A percentile compares a stretch with the other conserved stretches of the same genome.
phyloP scores from a whole-genome alignment of 2,113 vertebrate species.

The Lycocorax pyrrhopterus region DNA sequence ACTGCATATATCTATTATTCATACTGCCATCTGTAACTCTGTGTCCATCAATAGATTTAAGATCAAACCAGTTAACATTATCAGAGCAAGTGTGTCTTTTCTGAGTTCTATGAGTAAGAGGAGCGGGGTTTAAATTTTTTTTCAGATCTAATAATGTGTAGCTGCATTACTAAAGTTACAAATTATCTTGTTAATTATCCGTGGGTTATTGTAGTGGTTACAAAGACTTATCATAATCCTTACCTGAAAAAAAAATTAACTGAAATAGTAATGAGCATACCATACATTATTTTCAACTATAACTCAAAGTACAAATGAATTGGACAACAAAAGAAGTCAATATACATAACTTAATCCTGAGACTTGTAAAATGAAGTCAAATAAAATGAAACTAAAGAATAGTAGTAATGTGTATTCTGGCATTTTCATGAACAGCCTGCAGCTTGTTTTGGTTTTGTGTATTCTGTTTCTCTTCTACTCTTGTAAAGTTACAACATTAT shows the following conservation, averaged over 20 bases:
- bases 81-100: not conserved
- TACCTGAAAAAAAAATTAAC: not conserved
- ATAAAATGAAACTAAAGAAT: not conserved
- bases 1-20: not conserved
- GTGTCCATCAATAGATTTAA: not conserved
- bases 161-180: not conserved
- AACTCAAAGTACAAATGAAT: not conserved
- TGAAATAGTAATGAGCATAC: not conserved
- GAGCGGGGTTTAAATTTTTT: not conserved
- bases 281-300: not conserved
- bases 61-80: not conserved
- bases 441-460: not conserved
- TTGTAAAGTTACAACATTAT: not conserved
- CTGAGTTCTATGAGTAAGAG: not conserved
- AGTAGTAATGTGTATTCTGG: not conserved
- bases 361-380: not conserved
- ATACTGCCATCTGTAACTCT: not conserved
- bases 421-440: not conserved
- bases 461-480: not conserved
- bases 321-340: not conserved
- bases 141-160: not conserved
- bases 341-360: not conserved
- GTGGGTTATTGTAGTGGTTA: not conserved
- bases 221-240: not conserved
- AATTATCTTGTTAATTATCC: not conserved